Evolutionary conservation across 2,797 vertebrate genomes (phyloP), one percentile per base, ranked within the genome.

Genomic region (Megaceryle alcyon): DNA sequence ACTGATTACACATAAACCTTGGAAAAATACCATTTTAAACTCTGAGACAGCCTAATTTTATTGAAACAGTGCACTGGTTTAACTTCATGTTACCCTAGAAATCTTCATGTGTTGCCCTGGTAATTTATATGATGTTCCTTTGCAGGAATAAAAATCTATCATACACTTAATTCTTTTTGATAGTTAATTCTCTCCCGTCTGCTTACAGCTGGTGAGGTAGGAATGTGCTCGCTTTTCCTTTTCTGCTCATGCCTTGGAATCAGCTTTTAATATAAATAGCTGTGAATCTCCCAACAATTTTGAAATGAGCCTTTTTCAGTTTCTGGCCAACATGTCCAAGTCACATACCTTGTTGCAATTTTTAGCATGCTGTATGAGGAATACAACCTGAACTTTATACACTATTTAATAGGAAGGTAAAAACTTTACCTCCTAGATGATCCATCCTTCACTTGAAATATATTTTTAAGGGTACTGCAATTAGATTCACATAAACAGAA

Each of bases 111-210:
- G 37, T 43, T 78, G 76, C 61, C 14, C 85, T 78, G 60, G 48
- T 90, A 90, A 90, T 94, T 79, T 82, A 88, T 80, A 83, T 85
- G 90, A 79, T 85, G 65, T 91, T 95, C 87, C 75, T 93, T 90
- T 93, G 79, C 84, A 89, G 76, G 90, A 96, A 66, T 49, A 89
- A 83, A 89, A 85, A 71, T 95, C 84, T 70, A 49, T 95, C 69
- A 87, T 78, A 59, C 84, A 75, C 69, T 94, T 89, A 77, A 86
- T 60, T 91, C 77, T 64, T 88, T 95, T 60, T 86, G 90, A 88
- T 94, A 96, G 86, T 88, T 94, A 91, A 90, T 96, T 92, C 84
- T 92, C 54, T 90, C 89, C 95, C 79, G 79, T 92, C 89, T 95
- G 82, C 82, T 95, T 96, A 72, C 84, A 93, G 86, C 80, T 93